Conservation (phyloP, 2,113 vertebrate species). For the Ochotona curzoniae region DNA sequence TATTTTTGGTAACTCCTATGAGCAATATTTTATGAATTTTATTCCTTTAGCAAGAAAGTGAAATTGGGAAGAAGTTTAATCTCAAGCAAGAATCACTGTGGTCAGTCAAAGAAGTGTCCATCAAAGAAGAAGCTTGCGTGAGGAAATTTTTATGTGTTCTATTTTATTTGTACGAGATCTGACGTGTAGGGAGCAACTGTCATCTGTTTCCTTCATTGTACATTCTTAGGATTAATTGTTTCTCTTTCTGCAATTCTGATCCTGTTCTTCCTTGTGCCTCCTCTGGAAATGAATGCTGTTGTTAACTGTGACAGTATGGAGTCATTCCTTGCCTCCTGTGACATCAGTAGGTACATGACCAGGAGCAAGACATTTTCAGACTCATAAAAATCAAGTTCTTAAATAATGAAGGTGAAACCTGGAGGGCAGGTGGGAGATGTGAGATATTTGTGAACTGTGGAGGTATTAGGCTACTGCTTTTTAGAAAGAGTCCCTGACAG, state of each 20-base stretch:
- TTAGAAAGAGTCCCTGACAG: neutral
- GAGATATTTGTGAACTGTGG: neutral
- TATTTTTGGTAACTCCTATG: neutral
- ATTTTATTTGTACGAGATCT: constrained; percentile 27
- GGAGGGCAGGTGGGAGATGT: neutral
- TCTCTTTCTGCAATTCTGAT: neutral
- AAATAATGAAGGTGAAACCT: neutral
- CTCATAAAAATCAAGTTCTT: neutral
- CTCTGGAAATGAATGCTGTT: neutral
- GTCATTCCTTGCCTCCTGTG: neutral
- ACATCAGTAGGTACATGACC: neutral
- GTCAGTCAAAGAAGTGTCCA: constrained; percentile 67
- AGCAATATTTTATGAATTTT: constrained; percentile 49
- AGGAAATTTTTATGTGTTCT: constrained; percentile 57
- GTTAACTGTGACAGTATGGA: neutral
- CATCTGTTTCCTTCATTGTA: neutral
- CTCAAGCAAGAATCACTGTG: constrained; percentile 68
- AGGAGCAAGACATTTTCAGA: constrained; percentile 6
- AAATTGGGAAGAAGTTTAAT: constrained; percentile 59
- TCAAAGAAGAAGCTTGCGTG: constrained; percentile 71
- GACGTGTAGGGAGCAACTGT: neutral
- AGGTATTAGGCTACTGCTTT: neutral
- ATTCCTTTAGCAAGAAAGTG: constrained; percentile 80
- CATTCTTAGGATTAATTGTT: constrained; percentile 34
- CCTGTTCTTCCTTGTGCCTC: neutral